A percentile compares a stretch with the other conserved stretches of the same genome.
Conservation (phyloP, 2,888 invertebrate species). For the Drosophila antonietae region DNA sequence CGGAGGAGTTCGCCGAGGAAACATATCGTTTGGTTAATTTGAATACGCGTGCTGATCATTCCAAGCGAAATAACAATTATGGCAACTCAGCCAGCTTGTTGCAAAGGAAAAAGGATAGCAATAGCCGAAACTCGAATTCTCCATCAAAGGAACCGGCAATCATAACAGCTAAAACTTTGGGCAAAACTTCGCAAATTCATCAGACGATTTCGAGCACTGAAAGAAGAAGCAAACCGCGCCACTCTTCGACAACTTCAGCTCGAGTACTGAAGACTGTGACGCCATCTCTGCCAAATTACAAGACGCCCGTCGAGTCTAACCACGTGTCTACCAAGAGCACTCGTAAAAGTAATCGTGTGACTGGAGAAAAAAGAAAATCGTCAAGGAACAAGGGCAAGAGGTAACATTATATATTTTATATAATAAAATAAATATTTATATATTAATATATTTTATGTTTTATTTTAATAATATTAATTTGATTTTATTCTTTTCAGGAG, state of each 20-base stretch:
- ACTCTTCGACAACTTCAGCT: slow-evolving; percentile 86
- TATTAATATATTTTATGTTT: neutral
- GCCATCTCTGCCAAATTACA: slow-evolving; percentile 85
- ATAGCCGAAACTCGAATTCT: slow-evolving; percentile 92
- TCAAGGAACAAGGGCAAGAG: slow-evolving; percentile 73
- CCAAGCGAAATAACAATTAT: slow-evolving; percentile 87
- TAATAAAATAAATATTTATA: no score
- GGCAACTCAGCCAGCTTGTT: slow-evolving; percentile 92
- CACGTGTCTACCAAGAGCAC: slow-evolving; percentile 44
- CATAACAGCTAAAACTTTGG: slow-evolving; percentile 89
- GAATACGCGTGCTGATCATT: slow-evolving; percentile 86
- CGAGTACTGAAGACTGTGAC: slow-evolving; percentile 92
- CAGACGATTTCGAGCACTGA: slow-evolving; percentile 88
- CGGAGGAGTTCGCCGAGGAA: slow-evolving; percentile 93
- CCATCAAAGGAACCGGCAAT: slow-evolving; percentile 89
- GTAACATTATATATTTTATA: slow-evolving; percentile 32
- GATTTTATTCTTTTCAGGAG: slow-evolving; percentile 70
- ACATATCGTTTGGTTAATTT: slow-evolving; percentile 93
- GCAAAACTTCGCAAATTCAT: slow-evolving; percentile 94
- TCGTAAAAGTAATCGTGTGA: slow-evolving; percentile 53
- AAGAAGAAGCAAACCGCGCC: slow-evolving; percentile 86
- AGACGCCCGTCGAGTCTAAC: slow-evolving; percentile 38
- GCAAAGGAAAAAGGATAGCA: slow-evolving; percentile 93
- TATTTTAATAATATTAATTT: neutral
- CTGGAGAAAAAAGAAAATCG: slow-evolving; percentile 54